phyloP scores from a whole-genome alignment of 2,888 invertebrate species.

The Pristionchus mayeri region DNA sequence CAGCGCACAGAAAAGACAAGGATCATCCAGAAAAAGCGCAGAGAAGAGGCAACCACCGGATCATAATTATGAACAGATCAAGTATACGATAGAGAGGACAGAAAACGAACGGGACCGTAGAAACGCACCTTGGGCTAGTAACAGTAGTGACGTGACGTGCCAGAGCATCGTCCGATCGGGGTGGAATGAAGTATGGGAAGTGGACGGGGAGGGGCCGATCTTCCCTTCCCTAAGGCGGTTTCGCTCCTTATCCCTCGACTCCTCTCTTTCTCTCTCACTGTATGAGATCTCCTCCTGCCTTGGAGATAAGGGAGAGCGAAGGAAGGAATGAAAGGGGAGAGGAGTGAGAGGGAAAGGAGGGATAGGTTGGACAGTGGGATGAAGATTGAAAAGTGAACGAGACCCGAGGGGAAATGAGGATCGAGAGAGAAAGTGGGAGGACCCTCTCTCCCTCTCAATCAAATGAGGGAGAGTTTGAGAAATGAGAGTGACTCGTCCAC shows the following conservation, averaged over 20 bases:
- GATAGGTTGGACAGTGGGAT: slow-evolving; percentile 48
- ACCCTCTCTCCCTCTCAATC: slow-evolving; percentile 28
- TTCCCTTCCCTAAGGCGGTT: slow-evolving; percentile 49
- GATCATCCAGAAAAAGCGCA: background rate
- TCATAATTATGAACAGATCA: slow-evolving; percentile 35
- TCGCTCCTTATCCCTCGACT: slow-evolving; percentile 46
- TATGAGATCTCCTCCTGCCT: background rate
- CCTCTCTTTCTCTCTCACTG: slow-evolving; percentile 12
- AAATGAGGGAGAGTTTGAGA: slow-evolving; percentile 30
- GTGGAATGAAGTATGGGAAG: slow-evolving; percentile 14
- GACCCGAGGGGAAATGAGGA: slow-evolving; percentile 40
- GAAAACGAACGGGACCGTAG: background rate
- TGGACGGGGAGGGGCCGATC: slow-evolving; percentile 43
- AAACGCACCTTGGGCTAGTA: slow-evolving; percentile 30
- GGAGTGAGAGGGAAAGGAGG: slow-evolving; percentile 4
- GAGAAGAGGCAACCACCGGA: slow-evolving; percentile 24
- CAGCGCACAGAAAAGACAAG: background rate
- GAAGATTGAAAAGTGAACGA: slow-evolving; percentile 30
- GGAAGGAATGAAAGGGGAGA: slow-evolving; percentile 4
- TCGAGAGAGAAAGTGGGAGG: slow-evolving; percentile 45
- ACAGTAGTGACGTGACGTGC: slow-evolving; percentile 38
- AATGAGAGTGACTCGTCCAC: slow-evolving; percentile 44
- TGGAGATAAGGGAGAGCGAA: slow-evolving; percentile 40
- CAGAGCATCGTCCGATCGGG: slow-evolving; percentile 15
- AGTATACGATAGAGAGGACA: background rate